These are phyloP conservation scores for Hydrocynus forskahlii DNA, from an alignment of 2,797 vertebrate species.

Conservation along the genomic window DNA sequence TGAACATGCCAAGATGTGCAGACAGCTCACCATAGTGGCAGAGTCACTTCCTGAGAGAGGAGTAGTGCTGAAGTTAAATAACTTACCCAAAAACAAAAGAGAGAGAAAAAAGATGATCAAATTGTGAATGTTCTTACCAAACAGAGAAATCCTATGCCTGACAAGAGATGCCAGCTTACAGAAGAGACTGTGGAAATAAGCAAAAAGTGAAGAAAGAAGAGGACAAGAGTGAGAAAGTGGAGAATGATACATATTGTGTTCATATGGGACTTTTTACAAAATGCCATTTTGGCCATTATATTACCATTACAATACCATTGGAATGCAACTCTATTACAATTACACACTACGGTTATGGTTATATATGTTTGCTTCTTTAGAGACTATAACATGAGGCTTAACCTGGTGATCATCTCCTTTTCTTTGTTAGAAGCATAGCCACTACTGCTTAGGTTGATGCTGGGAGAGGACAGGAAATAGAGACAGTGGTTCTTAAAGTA, in stretches of 20 bases:
- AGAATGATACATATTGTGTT: background rate
- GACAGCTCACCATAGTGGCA: slow-evolving; percentile 94
- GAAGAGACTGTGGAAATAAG: slow-evolving; percentile 86
- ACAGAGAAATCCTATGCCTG: slow-evolving; percentile 99
- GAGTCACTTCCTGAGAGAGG: slow-evolving; percentile 87
- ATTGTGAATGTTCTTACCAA: slow-evolving; percentile 85
- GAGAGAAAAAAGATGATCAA: background rate
- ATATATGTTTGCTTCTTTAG: background rate
- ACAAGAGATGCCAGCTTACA: slow-evolving; percentile 99
- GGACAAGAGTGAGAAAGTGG: background rate
- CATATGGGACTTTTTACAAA: background rate
- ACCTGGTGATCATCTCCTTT: slow-evolving; percentile 99
- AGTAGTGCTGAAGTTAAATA: slow-evolving; percentile 13
- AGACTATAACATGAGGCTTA: background rate
- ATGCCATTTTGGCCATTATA: background rate
- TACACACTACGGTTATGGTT: background rate
- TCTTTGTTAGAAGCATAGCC: slow-evolving; percentile 97
- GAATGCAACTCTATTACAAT: background rate
- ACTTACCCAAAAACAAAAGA: background rate
- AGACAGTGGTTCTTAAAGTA: slow-evolving; percentile 97
- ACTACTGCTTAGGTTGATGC: slow-evolving; percentile 91
- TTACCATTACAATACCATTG: background rate
- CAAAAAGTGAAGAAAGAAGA: slow-evolving; percentile 29
- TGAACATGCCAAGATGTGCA: slow-evolving; percentile 93
- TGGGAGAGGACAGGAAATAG: slow-evolving; percentile 96